These are phyloP conservation scores for Myotis brandtii DNA, from an alignment of 2,113 vertebrate species.

Conservation along the genomic window DNA sequence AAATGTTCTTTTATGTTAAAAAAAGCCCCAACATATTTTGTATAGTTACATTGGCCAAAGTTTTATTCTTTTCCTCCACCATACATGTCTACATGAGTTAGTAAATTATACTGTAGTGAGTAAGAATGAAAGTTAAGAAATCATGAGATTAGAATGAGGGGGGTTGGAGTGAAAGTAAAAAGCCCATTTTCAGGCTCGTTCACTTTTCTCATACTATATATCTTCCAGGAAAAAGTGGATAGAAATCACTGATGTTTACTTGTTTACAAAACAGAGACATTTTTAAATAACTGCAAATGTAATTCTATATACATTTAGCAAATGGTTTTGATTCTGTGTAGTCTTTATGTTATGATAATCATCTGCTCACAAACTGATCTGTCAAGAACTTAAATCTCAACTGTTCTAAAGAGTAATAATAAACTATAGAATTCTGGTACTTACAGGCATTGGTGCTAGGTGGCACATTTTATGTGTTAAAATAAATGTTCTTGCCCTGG, in stretches of 20 bases:
- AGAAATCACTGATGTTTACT: conserved; percentile 13
- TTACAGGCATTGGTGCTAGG: conserved; percentile 37
- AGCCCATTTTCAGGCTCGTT: neutral
- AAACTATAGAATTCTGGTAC: conserved; percentile 26
- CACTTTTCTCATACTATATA: neutral
- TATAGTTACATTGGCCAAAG: neutral
- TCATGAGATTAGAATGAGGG: neutral
- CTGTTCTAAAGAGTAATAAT: conserved; percentile 19
- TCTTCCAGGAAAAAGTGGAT: conserved; percentile 5
- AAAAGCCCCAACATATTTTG: neutral
- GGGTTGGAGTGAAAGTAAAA: neutral
- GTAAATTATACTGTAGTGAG: neutral
- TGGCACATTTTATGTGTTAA: conserved; percentile 61
- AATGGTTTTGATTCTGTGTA: neutral
- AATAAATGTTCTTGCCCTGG: conserved; percentile 62
- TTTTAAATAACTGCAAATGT: conserved; percentile 5
- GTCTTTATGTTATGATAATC: conserved; percentile 38
- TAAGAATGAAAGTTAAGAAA: conserved; percentile 17
- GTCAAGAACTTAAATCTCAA: conserved; percentile 8
- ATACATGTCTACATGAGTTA: neutral
- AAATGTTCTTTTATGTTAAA: conserved; percentile 49
- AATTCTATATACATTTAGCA: neutral
- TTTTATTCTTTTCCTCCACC: neutral
- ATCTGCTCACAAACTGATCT: neutral
- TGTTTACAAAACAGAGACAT: conserved; percentile 18